Evolutionary conservation across 2,888 invertebrate species (phyloP), one percentile per base, ranked within the genome.

Genomic region (Opisthograptis luteolata): DNA sequence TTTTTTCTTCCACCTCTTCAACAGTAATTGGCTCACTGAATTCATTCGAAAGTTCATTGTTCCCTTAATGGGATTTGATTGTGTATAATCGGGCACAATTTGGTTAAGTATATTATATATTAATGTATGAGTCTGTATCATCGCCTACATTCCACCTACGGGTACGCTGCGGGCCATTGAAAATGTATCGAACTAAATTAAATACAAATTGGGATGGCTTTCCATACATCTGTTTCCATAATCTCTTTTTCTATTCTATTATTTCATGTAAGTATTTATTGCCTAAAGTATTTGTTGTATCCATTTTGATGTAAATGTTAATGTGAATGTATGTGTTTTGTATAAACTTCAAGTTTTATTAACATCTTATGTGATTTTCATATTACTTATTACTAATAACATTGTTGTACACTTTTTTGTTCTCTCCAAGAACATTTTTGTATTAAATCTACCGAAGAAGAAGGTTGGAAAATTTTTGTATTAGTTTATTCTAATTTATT

Each of bases 81-180:
- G 70, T 70, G 71, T 62, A 60, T 73, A 49, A 68, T 65, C 60
- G 61, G 59, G 65, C 53, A 60, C 51, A 61, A 66, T 72, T 69
- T 59, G 67, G 58, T 63, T 66, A n/a, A n/a, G n/a, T n/a, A n/a
- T n/a, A n/a, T n/a, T n/a, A 64, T 70, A 66, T 66, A 68, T 58
- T 62, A 58, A 51, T 66, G 61, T 62, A 61, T 58, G 58, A 59
- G 30, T 55, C 58, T 61, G 58, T 61, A 55, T 47, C 49, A 52
- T 68, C 77, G 77, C 79, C 81, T 76, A 79, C 81, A 64, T 65
- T 37, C 64, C 73, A 64, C 81, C 80, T 69, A 80, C 80, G 25
- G 41, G 53, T 20, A 25, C 40, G 39, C 28, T 19, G 28, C 10
- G 32, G 32, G 34, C 43, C 17, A 34, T 41, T 45, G 12, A 46